Conservation (phyloP, 2,888 invertebrate genomes). For the Prosapia bicincta region DNA sequence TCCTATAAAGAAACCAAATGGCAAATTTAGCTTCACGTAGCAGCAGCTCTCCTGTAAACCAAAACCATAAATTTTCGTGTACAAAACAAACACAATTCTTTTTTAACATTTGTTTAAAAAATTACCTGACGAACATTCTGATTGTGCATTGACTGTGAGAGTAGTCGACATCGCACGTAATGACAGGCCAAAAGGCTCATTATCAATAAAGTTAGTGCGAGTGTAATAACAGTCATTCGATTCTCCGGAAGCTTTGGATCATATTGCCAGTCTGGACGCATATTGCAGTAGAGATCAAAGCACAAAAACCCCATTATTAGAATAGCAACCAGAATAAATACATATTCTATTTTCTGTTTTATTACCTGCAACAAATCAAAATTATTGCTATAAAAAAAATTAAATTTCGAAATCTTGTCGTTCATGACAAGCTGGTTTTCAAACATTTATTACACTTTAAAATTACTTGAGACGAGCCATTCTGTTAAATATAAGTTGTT, state of each 20-base stretch:
- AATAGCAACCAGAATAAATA: neutral
- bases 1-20: neutral
- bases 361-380: too few species aligned
- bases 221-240: neutral
- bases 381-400: too few species aligned
- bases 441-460: too few species aligned
- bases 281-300: neutral
- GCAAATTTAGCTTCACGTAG: neutral
- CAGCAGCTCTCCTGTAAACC: neutral
- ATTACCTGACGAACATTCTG: neutral
- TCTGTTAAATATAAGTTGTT: too few species aligned
- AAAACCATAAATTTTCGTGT: neutral
- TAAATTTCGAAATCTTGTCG: too few species aligned
- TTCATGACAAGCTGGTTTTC: too few species aligned
- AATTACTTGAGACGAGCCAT: too few species aligned
- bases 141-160: neutral
- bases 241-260: neutral
- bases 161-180: neutral
- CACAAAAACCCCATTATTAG: neutral
- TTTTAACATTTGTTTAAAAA: neutral
- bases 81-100: neutral
- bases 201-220: neutral
- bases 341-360: too few species aligned
- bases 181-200: neutral
- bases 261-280: neutral